A percentile compares a stretch with the other conserved stretches of the same genome.
These are phyloP conservation scores for Hanleya hanleyi DNA, from an alignment of 2,888 invertebrate genomes.

Conservation along the genomic window DNA sequence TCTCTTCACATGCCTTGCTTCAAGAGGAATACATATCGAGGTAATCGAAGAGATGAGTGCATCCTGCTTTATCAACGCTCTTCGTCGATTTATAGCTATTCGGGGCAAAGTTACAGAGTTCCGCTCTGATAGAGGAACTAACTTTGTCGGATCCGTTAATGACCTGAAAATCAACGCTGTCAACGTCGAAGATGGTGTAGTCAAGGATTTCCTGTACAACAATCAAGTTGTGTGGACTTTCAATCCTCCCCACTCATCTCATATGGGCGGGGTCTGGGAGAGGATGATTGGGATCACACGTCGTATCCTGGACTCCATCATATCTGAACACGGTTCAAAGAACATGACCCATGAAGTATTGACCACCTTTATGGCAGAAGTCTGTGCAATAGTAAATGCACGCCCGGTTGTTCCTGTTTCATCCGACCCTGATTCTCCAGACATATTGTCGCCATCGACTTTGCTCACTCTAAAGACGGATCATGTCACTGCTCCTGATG, in stretches of 20 bases:
- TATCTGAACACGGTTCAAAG: neutral
- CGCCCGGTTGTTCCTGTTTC: conserved; percentile 26
- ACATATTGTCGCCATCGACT: conserved; percentile 19
- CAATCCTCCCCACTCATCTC: no score
- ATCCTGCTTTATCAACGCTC: conserved; percentile 32
- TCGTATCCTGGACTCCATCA: neutral
- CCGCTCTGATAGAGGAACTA: conserved; percentile 31
- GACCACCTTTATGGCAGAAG: conserved; percentile 27
- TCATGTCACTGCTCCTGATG: no score
- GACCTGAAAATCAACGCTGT: conserved; percentile 14
- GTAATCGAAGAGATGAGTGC: conserved; percentile 31
- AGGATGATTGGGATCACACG: conserved; percentile 1
- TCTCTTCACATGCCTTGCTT: conserved; percentile 32
- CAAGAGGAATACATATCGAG: conserved; percentile 35
- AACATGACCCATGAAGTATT: neutral
- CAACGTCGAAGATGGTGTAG: conserved; percentile 15
- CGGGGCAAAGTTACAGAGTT: conserved; percentile 26
- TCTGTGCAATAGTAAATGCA: conserved; percentile 22
- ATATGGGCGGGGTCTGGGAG: conserved; percentile 14
- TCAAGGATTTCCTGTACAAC: neutral
- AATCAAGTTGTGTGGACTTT: neutral
- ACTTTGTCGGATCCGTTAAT: conserved; percentile 25
- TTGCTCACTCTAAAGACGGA: neutral
- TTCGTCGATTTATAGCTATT: conserved; percentile 27
- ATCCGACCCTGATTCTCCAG: conserved; percentile 25